Base-by-base conservation (phyloP, 2,113 vertebrate species). In the Pluvianellus socialis region DNA sequence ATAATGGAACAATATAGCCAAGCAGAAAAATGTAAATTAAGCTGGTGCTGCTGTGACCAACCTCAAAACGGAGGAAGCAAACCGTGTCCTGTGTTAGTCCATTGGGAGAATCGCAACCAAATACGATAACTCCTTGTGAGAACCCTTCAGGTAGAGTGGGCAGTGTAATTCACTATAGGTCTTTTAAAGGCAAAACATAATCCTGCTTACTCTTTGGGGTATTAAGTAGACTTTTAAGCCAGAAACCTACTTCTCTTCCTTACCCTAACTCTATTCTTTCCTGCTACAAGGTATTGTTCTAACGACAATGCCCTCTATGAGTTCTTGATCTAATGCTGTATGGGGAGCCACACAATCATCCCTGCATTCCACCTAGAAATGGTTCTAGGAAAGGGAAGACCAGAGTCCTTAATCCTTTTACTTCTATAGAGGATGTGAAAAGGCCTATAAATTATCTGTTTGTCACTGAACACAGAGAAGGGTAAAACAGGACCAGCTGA, bases 81-180 rank as follows among this genome's bases (percentile, higher is more conserved):
- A 58, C 1, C 0, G 9, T 5, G 9, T 56, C 27, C 32, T 70
- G 40, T 44, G 38, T 32, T 45, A 42, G 27, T 80, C 14, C 11
- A 6, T 6, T 32, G n/a, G 0, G 1, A 14, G 14, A 90, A 45
- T 13, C 2, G 0, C 32, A 74, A 32, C 10, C 9, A 65, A 72
- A 30, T 35, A 10, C 2, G 2, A 30, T 44, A 12, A 3, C 3
- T 90, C 1, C 24, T 10, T 87, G 15, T 9, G 21, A 7, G 5
- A 80, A 80, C 5, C 4, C 28, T 55, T 76, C 30, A 49, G 4
- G 8, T 32, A 63, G 42, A 61, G 13, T 18, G 8, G 10, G 14
- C 6, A 76, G 26, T 28, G 2, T 33, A 50, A 50, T 73, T 74
- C 77, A 3, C n/a, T 50, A 13, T 10, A 66, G 28, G 73, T 58